Conservation (phyloP, 2,797 vertebrate genomes). For the Centropyge bicolor region DNA sequence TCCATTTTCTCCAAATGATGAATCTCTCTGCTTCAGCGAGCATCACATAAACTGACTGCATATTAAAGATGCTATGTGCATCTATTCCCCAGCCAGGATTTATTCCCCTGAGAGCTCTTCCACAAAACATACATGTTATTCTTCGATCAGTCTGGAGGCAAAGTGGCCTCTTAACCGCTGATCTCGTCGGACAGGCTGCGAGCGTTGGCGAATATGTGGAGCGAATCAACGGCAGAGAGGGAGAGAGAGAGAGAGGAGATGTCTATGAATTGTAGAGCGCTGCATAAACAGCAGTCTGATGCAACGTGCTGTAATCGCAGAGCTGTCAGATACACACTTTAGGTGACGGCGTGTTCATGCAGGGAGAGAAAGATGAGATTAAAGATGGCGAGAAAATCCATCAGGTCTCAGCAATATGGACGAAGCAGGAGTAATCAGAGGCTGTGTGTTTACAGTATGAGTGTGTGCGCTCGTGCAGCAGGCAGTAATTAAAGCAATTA, state of each 20-base stretch:
- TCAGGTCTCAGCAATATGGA: conserved; percentile 54
- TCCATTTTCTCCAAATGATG: conserved; percentile 19
- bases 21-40: not conserved
- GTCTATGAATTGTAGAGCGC: conserved; percentile 49
- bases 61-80: conserved; percentile 22
- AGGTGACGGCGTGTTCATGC: conserved; percentile 44
- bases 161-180: conserved; percentile 24
- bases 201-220: conserved; percentile 26
- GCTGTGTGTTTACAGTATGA: conserved; percentile 39
- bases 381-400: conserved; percentile 55
- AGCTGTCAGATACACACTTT: conserved; percentile 58
- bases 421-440: conserved; percentile 56
- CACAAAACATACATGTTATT: conserved; percentile 27
- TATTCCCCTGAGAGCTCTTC: not conserved
- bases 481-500: conserved; percentile 71
- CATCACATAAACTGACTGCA: conserved; percentile 9
- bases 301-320: conserved; percentile 69
- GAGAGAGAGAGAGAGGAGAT: conserved; percentile 29
- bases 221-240: not conserved
- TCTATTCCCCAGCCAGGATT: not conserved
- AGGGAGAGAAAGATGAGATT: conserved; percentile 44
- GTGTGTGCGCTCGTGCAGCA: conserved; percentile 30
- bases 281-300: conserved; percentile 69
- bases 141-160: conserved; percentile 12
- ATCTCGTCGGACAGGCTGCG: conserved; percentile 36